Evolutionary conservation across 1,140 invertebrate genomes (phyloP).

Genomic region (Heliconius eleuchia): DNA sequence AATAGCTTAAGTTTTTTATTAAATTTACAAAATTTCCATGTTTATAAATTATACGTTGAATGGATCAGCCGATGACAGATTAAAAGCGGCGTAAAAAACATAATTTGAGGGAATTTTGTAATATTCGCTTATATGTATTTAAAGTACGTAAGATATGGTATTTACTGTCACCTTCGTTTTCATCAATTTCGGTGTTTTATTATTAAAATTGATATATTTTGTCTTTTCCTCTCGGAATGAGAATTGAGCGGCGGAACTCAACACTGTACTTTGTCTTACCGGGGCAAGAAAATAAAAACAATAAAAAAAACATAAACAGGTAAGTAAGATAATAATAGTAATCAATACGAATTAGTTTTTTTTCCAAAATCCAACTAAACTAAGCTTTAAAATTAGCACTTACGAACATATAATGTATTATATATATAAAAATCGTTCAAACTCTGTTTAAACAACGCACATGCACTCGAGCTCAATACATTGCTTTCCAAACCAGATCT

Average conservation of each 20-base stretch:
- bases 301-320: too few species aligned
- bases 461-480: conserved; percentile 25
- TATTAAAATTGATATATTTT: too few species aligned
- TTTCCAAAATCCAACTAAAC: too few species aligned
- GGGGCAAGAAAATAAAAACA: too few species aligned
- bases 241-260: too few species aligned
- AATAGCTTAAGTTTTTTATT: too few species aligned
- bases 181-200: too few species aligned
- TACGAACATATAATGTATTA: background rate
- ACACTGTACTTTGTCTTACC: too few species aligned
- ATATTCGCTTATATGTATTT: background rate
- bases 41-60: background rate
- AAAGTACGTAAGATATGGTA: background rate
- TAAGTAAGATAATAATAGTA: too few species aligned
- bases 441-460: conserved; percentile 2
- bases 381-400: background rate
- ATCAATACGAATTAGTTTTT: too few species aligned
- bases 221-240: too few species aligned
- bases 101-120: background rate
- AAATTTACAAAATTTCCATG: background rate
- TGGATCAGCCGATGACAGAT: background rate
- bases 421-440: conserved; percentile 8
- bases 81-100: background rate
- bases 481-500: conserved; percentile 59
- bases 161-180: background rate